Conservation (phyloP, 2,113 vertebrate genomes). For the Paracanthobrama guichenoti region DNA sequence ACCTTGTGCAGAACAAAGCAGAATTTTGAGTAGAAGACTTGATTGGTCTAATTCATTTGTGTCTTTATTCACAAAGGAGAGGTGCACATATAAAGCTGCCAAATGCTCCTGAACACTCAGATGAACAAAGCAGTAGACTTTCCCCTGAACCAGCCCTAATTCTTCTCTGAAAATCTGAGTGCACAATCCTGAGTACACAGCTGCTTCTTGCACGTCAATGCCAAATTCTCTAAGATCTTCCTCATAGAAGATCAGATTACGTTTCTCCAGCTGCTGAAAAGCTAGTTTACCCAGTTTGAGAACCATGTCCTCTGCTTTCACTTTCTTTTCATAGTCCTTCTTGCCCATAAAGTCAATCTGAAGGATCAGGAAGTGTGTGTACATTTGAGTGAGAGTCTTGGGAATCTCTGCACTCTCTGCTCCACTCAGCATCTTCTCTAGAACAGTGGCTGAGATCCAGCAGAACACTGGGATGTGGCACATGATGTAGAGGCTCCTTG, state of each 20-base stretch:
- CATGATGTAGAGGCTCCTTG: conserved; percentile 25
- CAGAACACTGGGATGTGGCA: conserved; percentile 37
- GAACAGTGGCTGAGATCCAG: conserved; percentile 34
- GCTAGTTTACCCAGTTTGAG: conserved; percentile 37
- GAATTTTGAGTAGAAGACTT: not conserved
- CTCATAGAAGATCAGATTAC: conserved; percentile 16
- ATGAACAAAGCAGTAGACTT: conserved; percentile 36
- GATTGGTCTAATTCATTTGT: not conserved
- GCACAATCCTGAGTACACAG: conserved; percentile 34
- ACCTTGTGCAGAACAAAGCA: not conserved
- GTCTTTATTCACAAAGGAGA: not conserved
- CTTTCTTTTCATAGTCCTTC: not conserved
- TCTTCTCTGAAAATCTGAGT: conserved; percentile 30
- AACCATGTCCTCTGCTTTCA: not conserved
- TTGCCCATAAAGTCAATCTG: not conserved
- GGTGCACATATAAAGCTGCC: conserved; percentile 32
- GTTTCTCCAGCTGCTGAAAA: conserved; percentile 30
- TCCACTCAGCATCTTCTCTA: not conserved
- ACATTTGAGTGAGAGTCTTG: conserved; percentile 7
- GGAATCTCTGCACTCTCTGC: not conserved
- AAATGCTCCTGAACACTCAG: conserved; percentile 35
- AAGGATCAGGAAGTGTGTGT: conserved; percentile 34
- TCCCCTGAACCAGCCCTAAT: not conserved
- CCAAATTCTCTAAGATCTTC: not conserved
- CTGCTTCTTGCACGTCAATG: not conserved